Conservation (phyloP, 2,888 invertebrate species). For the Loripinus fragilis region DNA sequence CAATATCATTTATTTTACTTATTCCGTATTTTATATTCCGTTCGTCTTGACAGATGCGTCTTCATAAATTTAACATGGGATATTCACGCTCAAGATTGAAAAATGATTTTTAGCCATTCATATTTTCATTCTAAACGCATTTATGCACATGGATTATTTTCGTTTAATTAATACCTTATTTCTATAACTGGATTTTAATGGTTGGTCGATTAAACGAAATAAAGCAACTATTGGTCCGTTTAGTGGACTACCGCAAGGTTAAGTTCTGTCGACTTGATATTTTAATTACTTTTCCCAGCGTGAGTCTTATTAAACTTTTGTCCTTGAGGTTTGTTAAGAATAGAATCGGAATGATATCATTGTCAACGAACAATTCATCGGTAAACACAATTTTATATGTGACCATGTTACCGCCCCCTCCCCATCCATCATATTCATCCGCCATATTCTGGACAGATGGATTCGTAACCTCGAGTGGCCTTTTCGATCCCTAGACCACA, state of each 20-base stretch:
- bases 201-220: slow-evolving; percentile 16
- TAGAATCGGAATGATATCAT: neutral
- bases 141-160: slow-evolving; percentile 16
- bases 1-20: too few relatives aligned
- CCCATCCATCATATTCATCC: slow-evolving; percentile 12
- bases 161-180: slow-evolving; percentile 13
- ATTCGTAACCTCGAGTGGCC: slow-evolving; percentile 6
- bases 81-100: neutral
- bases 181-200: slow-evolving; percentile 16
- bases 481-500: neutral
- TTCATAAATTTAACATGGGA: neutral
- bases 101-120: neutral
- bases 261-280: slow-evolving; percentile 11
- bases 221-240: slow-evolving; percentile 6
- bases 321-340: slow-evolving; percentile 9
- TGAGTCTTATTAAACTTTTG: neutral
- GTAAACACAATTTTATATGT: slow-evolving; percentile 17
- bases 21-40: too few relatives aligned
- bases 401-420: neutral
- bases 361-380: slow-evolving; percentile 3
- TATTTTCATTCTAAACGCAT: neutral
- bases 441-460: slow-evolving; percentile 18
- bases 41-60: neutral
- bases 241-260: slow-evolving; percentile 21
- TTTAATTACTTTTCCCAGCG: slow-evolving; percentile 14